These are phyloP conservation scores for Spialia ferax DNA, from an alignment of 2,888 invertebrate genomes.

Conservation along the genomic window DNA sequence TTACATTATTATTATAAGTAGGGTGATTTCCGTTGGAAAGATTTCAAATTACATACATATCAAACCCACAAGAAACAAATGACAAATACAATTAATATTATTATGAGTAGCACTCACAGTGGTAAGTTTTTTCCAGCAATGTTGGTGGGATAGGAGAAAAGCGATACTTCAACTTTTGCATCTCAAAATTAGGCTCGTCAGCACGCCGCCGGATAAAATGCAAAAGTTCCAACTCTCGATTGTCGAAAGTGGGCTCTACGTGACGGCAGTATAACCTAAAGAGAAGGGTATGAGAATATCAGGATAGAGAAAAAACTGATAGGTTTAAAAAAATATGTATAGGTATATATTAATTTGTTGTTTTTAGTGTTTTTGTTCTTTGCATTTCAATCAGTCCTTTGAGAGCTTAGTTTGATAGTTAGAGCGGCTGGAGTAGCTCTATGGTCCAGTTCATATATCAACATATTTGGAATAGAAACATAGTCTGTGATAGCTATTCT, in stretches of 20 bases:
- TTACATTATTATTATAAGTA: too few species aligned
- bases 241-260: constrained; percentile 71
- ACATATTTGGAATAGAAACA: background rate
- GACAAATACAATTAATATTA: too few species aligned
- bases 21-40: too few species aligned
- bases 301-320: background rate
- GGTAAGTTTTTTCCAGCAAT: constrained; percentile 72
- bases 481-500: background rate
- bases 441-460: too few species aligned
- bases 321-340: background rate
- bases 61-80: too few species aligned
- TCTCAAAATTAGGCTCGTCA: constrained; percentile 68
- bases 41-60: too few species aligned
- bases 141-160: constrained; percentile 68
- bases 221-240: constrained; percentile 65
- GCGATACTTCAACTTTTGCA: constrained; percentile 65
- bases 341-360: too few species aligned
- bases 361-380: too few species aligned
- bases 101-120: constrained; percentile 63
- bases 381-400: too few species aligned
- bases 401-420: too few species aligned
- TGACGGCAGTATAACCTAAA: constrained; percentile 77
- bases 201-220: constrained; percentile 72
- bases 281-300: background rate
- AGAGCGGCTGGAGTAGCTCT: too few species aligned